phyloP scores from a whole-genome alignment of 2,797 vertebrate genomes.

The Poecilia picta region DNA sequence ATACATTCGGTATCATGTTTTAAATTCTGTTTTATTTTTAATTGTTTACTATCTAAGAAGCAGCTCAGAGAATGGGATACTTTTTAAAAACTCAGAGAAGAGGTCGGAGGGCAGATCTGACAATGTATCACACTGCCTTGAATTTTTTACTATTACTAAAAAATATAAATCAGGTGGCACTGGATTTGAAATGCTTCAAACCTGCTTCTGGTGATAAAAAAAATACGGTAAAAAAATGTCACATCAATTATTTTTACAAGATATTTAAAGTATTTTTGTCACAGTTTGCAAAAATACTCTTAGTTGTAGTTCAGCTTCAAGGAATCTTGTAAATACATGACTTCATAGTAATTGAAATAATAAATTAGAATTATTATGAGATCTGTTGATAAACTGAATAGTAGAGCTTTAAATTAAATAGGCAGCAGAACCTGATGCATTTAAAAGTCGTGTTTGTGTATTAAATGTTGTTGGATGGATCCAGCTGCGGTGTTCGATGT shows the following conservation, averaged over 20 bases:
- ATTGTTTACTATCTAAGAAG: not conserved
- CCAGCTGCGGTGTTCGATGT: not conserved
- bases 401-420: not conserved
- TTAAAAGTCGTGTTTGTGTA: not conserved
- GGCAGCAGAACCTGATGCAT: not conserved
- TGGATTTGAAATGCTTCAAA: not conserved
- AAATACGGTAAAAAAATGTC: not conserved
- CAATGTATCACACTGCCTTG: not conserved
- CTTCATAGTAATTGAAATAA: not conserved
- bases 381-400: not conserved
- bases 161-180: not conserved
- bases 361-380: not conserved
- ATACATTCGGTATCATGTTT: not conserved
- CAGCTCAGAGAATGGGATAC: not conserved
- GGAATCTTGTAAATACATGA: not conserved
- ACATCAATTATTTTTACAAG: not conserved
- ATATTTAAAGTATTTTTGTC: not conserved
- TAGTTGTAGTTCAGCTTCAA: not conserved
- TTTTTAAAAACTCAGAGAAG: not conserved
- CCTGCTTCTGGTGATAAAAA: not conserved
- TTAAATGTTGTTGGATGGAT: not conserved
- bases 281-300: not conserved
- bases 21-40: not conserved
- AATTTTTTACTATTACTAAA: not conserved
- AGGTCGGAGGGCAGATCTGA: not conserved